A percentile compares a stretch with the other conserved stretches of the same genome.
Evolutionary conservation across 2,797 vertebrate genomes (phyloP).

Genomic region (Rhodeus uyekii): DNA sequence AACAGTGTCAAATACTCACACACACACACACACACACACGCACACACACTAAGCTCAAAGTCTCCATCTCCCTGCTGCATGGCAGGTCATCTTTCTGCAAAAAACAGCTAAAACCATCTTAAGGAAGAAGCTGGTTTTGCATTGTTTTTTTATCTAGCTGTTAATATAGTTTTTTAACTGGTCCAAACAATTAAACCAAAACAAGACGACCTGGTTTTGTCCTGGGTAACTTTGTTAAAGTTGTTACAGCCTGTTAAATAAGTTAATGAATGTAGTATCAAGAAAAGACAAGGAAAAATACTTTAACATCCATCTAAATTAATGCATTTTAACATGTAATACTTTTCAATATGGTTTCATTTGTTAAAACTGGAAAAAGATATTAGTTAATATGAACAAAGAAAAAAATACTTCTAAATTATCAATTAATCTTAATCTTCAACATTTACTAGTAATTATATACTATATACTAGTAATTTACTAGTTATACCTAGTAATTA

Average conservation of each 20-base stretch:
- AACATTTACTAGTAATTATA: too few relatives aligned
- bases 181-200: neutral
- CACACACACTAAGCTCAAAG: neutral
- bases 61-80: neutral
- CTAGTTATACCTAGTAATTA: too few relatives aligned
- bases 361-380: neutral
- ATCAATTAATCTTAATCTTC: neutral
- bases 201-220: neutral
- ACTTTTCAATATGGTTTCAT: neutral
- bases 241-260: neutral
- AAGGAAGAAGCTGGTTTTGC: neutral
- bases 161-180: too few relatives aligned
- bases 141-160: neutral
- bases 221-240: too few relatives aligned
- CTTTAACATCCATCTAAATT: neutral
- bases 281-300: neutral
- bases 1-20: constrained; percentile 23
- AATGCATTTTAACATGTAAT: neutral
- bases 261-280: neutral
- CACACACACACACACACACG: constrained; percentile 5
- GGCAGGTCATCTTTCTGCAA: neutral
- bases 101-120: neutral
- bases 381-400: neutral
- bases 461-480: too few relatives aligned
- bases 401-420: neutral